Evolutionary conservation across 2,888 invertebrate species (phyloP).

Genomic region (Andrena bucephala): DNA sequence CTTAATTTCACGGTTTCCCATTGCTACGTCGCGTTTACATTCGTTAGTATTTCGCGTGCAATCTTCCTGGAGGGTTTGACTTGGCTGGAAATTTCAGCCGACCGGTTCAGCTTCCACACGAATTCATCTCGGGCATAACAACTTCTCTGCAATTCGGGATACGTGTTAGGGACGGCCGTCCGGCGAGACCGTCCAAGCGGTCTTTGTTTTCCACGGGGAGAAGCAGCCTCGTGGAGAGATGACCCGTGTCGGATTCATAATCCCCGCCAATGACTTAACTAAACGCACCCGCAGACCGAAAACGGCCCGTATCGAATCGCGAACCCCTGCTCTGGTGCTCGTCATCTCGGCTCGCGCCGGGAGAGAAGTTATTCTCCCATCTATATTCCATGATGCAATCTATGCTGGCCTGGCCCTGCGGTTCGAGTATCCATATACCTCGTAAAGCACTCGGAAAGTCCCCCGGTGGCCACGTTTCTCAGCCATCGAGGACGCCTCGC

Average conservation of each 20-base stretch:
- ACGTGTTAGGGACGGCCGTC: constrained; percentile 36
- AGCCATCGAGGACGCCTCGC: constrained; percentile 54
- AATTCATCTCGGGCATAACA: background rate
- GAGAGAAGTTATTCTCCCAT: constrained; percentile 75
- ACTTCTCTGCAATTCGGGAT: background rate
- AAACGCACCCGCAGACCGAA: constrained; percentile 77
- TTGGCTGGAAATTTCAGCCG: too few relatives aligned
- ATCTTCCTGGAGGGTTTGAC: background rate
- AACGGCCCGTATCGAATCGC: constrained; percentile 78
- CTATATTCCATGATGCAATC: constrained; percentile 75
- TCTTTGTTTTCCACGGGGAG: constrained; percentile 45
- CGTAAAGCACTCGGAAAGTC: constrained; percentile 75
- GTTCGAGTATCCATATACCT: constrained; percentile 64
- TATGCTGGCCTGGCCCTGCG: constrained; percentile 64
- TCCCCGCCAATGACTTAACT: constrained; percentile 80
- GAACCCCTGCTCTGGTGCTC: constrained; percentile 52
- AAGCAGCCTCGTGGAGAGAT: constrained; percentile 53
- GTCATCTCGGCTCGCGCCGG: constrained; percentile 40
- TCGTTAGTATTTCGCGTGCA: constrained; percentile 11
- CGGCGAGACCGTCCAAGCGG: too few relatives aligned
- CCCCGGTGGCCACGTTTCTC: constrained; percentile 65
- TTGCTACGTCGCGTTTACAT: constrained; percentile 15
- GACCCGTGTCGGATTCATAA: constrained; percentile 78
- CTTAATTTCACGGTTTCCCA: constrained; percentile 32
- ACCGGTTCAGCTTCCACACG: too few relatives aligned